phyloP scores from a whole-genome alignment of 2,797 vertebrate species.

The Cheirogaleus major region DNA sequence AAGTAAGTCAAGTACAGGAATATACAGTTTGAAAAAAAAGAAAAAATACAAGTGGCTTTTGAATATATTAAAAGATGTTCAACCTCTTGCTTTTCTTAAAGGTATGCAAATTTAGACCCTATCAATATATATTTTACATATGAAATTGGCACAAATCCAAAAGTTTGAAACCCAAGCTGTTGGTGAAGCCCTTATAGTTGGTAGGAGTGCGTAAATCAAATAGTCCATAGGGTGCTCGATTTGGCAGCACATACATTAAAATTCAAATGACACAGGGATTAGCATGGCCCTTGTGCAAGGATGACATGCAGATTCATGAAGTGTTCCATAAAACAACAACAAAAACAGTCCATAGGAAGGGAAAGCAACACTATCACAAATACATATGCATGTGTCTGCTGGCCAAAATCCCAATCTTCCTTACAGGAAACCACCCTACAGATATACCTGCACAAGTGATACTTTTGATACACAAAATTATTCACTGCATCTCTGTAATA shows the following conservation, averaged over 20 bases:
- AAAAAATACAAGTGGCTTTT: neutral
- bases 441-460: neutral
- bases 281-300: neutral
- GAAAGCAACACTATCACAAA: neutral
- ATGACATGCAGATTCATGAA: neutral
- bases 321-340: neutral
- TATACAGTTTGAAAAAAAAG: neutral
- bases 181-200: neutral
- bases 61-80: neutral
- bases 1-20: neutral
- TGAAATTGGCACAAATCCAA: neutral
- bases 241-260: neutral
- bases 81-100: neutral
- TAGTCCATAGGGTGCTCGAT: neutral
- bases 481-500: neutral
- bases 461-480: neutral
- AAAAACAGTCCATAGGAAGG: neutral
- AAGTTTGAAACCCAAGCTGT: neutral
- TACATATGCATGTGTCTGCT: fast-evolving
- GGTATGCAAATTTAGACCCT: neutral
- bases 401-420: neutral
- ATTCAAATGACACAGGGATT: neutral
- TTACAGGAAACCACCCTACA: neutral
- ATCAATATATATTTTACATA: neutral
- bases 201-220: neutral